phyloP scores from a whole-genome alignment of 2,888 invertebrate species.

The Drosophila percnosoma region DNA sequence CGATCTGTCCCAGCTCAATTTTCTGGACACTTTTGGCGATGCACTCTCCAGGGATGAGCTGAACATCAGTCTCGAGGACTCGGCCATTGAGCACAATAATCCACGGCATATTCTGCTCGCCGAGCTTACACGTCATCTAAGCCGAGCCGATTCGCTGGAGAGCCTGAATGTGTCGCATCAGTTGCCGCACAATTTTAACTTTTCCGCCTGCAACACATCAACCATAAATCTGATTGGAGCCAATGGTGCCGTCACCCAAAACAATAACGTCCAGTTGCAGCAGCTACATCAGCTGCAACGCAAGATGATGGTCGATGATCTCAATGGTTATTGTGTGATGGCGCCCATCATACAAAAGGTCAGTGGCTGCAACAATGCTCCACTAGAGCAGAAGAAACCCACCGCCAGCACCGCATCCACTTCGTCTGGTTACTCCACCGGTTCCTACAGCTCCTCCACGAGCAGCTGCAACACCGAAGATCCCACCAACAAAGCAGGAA shows the following conservation, averaged over 20 bases:
- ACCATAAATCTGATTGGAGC: slow-evolving; percentile 84
- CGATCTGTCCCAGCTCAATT: slow-evolving; percentile 83
- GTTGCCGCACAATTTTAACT: slow-evolving; percentile 83
- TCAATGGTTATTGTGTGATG: slow-evolving; percentile 84
- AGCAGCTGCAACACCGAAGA: slow-evolving; percentile 73
- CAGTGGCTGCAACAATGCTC: slow-evolving; percentile 4
- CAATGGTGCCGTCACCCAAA: slow-evolving; percentile 74
- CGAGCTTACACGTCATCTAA: slow-evolving; percentile 49
- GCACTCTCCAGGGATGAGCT: slow-evolving; percentile 64
- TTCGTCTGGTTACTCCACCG: slow-evolving; percentile 81
- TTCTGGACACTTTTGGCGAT: slow-evolving; percentile 76
- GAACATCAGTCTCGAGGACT: slow-evolving; percentile 76
- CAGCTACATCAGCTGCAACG: slow-evolving; percentile 54
- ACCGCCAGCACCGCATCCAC: slow-evolving; percentile 65
- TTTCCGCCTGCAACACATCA: slow-evolving; percentile 84
- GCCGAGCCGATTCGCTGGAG: slow-evolving; percentile 68
- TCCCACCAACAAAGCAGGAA: slow-evolving; percentile 11
- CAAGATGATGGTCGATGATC: slow-evolving; percentile 82
- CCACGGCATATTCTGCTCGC: slow-evolving; percentile 42
- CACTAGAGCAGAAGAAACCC: slow-evolving; percentile 35
- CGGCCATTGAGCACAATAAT: slow-evolving; percentile 53
- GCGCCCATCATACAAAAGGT: slow-evolving; percentile 81
- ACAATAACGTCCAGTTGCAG: slow-evolving; percentile 26
- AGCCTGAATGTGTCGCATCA: slow-evolving; percentile 83
- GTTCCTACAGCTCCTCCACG: slow-evolving; percentile 73